Evolutionary conservation across 2,113 vertebrate genomes (phyloP).

Genomic region (Bubo scandiacus): DNA sequence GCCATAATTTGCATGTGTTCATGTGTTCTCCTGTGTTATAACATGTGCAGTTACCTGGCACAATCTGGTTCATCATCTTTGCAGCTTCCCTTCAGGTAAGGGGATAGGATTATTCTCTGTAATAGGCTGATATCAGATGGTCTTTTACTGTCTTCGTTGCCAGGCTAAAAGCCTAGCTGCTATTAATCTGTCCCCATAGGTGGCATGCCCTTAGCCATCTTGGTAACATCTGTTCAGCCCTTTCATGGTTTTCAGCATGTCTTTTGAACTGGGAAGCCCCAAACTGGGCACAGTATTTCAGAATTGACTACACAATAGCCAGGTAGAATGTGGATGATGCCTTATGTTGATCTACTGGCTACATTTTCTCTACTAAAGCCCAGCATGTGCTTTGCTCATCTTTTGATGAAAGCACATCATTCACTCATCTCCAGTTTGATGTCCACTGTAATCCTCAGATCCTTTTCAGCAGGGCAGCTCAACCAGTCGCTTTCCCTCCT

Average conservation of each 20-base stretch:
- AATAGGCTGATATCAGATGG: neutral
- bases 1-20: neutral
- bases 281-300: neutral
- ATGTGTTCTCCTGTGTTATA: neutral
- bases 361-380: neutral
- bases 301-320: accelerated
- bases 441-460: neutral
- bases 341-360: neutral
- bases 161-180: neutral
- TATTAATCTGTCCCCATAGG: neutral
- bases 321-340: neutral
- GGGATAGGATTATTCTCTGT: neutral
- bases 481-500: neutral
- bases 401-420: neutral
- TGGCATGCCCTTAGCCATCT: neutral
- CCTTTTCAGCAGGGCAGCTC: neutral
- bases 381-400: neutral
- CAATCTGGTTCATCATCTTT: neutral
- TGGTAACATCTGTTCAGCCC: neutral
- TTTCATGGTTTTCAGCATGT: neutral
- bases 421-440: neutral
- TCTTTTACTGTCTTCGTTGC: neutral
- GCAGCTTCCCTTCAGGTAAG: neutral
- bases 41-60: neutral
- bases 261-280: neutral